These are phyloP conservation scores for Myrmecobius fasciatus DNA, from an alignment of 2,113 vertebrate species.

Conservation along the genomic window DNA sequence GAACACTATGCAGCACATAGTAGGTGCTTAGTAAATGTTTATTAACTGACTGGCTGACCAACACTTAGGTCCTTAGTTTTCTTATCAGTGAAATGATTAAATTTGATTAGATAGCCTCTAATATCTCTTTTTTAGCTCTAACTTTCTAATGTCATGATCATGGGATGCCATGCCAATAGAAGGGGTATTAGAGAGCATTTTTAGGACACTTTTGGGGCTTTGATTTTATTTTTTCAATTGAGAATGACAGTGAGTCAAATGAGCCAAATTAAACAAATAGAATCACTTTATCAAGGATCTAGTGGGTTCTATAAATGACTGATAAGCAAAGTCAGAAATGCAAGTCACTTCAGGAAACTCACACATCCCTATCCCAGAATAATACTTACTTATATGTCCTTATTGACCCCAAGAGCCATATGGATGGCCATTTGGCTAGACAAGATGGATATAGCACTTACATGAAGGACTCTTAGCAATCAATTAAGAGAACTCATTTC, in stretches of 20 bases:
- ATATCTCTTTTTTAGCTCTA: not conserved
- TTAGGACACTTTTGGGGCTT: not conserved
- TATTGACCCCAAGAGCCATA: not conserved
- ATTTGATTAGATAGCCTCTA: not conserved
- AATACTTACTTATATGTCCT: no score
- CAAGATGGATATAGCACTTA: not conserved
- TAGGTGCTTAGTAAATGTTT: no score
- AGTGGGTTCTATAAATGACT: rapidly evolving
- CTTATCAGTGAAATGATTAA: not conserved
- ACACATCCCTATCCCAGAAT: not conserved
- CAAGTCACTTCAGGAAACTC: not conserved
- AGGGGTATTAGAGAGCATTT: not conserved
- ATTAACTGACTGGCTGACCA: not conserved
- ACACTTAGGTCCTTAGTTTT: not conserved
- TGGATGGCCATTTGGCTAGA: not conserved
- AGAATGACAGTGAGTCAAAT: not conserved
- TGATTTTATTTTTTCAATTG: not conserved
- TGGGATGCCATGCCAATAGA: not conserved
- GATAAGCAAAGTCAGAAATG: not conserved
- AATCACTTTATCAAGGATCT: not conserved
- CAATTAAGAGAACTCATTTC: constrained; percentile 38
- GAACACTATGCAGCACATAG: not conserved
- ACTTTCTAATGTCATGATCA: not conserved
- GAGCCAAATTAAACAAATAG: not conserved
- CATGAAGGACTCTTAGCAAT: not conserved